Evolutionary conservation across 92 coral and sea anemone genomes (phyloP), one percentile per base, ranked within the genome.

Genomic region (Diadumene lineata): DNA sequence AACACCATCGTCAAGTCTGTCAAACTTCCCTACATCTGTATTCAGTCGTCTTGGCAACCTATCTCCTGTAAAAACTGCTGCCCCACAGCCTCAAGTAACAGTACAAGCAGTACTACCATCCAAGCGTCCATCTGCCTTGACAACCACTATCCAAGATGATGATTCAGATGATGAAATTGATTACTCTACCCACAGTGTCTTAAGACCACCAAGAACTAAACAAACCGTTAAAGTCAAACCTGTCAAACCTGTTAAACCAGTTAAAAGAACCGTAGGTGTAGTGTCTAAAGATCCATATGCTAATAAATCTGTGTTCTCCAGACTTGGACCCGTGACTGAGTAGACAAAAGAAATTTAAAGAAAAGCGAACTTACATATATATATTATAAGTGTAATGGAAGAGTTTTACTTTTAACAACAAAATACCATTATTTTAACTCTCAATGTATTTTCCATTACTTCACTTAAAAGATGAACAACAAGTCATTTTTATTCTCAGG

Each of bases 221-320:
- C 79, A 76, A 34, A 82, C 90, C 46, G 92, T 74, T 46, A 75
- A 66, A 33, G 81, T 80, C 43, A 88, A 91, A 68, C 92, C 97
- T 19, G 88, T 87, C 65, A 91, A 87, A 69, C 84, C 88, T 0
- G 89, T 87, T 16, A 79, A 86, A 70, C 89, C 97, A 7, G 92
- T 91, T 11, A 87, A 91, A 67, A 73, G 90, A 56, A 79, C 87
- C 26, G 66, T 86, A 11, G 91, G 91, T 25, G 84, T 82, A 22
- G 85, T 75, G 3, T 77, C 87, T 30, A 82, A n/a, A 43, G 84
- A 77, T 16, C 6, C 9, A 4, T 73, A 31, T 32, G 22, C 34
- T 33, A 71, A 60, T 28, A 82, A 80, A 56, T 86, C 91, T 11
- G 91, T 86, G 7, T 86, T 86, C 56, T 74, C 91, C 28, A 80